Percentiles rank a stretch among this genome's conserved stretches.
Evolutionary conservation across 2,888 invertebrate genomes (phyloP).

Genomic region (Clepsis dumicolana): DNA sequence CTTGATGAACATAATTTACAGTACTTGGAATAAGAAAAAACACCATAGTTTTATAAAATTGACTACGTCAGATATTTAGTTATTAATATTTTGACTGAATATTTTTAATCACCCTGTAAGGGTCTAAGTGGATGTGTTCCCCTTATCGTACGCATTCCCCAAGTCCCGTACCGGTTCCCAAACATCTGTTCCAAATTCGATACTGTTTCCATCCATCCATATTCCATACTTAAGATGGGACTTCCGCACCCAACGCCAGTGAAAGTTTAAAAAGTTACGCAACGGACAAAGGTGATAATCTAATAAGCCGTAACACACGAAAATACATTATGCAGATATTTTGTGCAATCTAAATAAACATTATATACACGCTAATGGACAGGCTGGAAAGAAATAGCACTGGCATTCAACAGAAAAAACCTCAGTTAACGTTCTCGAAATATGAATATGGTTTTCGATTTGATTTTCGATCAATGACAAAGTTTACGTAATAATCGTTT

Average conservation of each 20-base stretch:
- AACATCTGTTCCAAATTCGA: conserved; percentile 72
- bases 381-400: conserved; percentile 21
- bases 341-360: conserved; percentile 44
- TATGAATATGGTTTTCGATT: conserved; percentile 18
- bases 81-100: not conserved
- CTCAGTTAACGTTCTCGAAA: conserved; percentile 22
- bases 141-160: conserved; percentile 55
- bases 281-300: conserved; percentile 50
- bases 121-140: conserved; percentile 47
- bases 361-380: conserved; percentile 35
- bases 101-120: conserved; percentile 56
- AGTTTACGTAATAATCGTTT: conserved; percentile 25
- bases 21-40: not conserved
- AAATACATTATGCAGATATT: conserved; percentile 44
- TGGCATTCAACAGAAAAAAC: conserved; percentile 22
- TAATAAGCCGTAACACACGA: conserved; percentile 45
- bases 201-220: conserved; percentile 46
- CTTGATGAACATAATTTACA: not conserved
- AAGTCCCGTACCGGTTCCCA: conserved; percentile 69
- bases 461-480: conserved; percentile 8
- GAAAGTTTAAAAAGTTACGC: conserved; percentile 62
- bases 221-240: conserved; percentile 52
- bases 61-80: not conserved
- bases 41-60: not conserved
- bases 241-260: conserved; percentile 59